Evolutionary conservation across 2,113 vertebrate genomes (phyloP), one percentile per base, ranked within the genome.

Genomic region (Hylia prasina): DNA sequence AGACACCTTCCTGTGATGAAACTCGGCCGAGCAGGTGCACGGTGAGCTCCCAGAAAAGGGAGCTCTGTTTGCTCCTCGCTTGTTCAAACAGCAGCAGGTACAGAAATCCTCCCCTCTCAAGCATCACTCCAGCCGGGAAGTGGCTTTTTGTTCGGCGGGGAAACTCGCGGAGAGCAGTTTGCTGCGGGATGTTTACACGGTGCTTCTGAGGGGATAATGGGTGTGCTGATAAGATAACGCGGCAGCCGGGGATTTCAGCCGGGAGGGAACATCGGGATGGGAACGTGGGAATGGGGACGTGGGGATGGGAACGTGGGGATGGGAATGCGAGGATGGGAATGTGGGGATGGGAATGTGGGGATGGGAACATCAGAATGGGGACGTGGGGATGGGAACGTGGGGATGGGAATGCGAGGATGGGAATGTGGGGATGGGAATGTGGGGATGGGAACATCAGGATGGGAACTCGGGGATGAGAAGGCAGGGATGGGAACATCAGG

Each of bases 21-120:
- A 45, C 68, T 33, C 51, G 1, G 7, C 47, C 22, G 71, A 66
- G 82, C 92, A 95, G 92, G 88, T 89, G 94, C 93, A 31, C 8
- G 6, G 13, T 5, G 76, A 22, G 75, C 87, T 68, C 77, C 9
- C 83, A 42, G 71, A 25, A 21, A 14, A 85, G 47, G 51, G 71
- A 91, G 72, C 63, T 83, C 14, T 94, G 48, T 95, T 96, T 90
- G 72, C 92, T 78, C 10, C 71, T 11, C 21, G 0, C 86, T 88
- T 95, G 94, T 95, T 96, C 94, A 92, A 96, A 97, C 90, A 95
- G 76, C 94, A 27, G 90, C 93, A 28, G 85, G 40, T 31, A 81
- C 94, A 91, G 66, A 19, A 81, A 56, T 24, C 60, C 48, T 48
- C 70, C 64, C 64, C 92, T 83, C 56, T 10, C 33, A 19, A 54